Evolutionary conservation across 1,140 invertebrate genomes (phyloP), one percentile per base, ranked within the genome.

Genomic region (Dreissena rostriformis): DNA sequence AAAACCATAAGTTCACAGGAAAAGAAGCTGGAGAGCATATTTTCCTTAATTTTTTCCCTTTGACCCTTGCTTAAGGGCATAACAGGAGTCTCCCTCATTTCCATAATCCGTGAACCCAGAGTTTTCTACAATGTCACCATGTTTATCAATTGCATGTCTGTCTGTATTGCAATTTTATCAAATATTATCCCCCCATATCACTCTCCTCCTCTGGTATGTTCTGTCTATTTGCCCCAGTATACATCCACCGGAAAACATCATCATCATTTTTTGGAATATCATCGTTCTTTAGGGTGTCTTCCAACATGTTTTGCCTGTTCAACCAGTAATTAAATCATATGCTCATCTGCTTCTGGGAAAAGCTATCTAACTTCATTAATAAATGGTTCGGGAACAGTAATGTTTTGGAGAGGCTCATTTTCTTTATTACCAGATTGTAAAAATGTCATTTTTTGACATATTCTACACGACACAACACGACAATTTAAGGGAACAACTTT

Each of bases 1-100:
- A 24, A 80, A 87, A 7, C 84, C 76, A 57, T 79, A 80, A 10
- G 66, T 77, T 14, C 80, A 84, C 8, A 87, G 14, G 19, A 83
- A 86, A 63, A 86, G 68, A 24, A 86, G 51, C 17, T 86, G 84
- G 22, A 87, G 63, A 19, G 78, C 73, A 61, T 87, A 77, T n/a
- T 61, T 81, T 7, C 79, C 81, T 8, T 86, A 51, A 11, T 19
- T 71, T 39, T 67, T 26, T 55, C 80, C 68, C 17, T 65, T 63
- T 53, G 72, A 67, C 14, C 71, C 71, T n/a, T 19, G 49, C 52
- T 63, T 73, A 2, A 75, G 52, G 51, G 77, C 29, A 24, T 83
- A 29, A 5, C 84, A 39, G 12, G 84, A 28, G 24, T 85, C 66
- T 61, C 65, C 81, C 49, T 87, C 75, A 22, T 51, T 71, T 24